A percentile compares a stretch with the other conserved stretches of the same genome.
Evolutionary conservation across 1,140 invertebrate species (phyloP).

Genomic region (Diachasma alloeum): DNA sequence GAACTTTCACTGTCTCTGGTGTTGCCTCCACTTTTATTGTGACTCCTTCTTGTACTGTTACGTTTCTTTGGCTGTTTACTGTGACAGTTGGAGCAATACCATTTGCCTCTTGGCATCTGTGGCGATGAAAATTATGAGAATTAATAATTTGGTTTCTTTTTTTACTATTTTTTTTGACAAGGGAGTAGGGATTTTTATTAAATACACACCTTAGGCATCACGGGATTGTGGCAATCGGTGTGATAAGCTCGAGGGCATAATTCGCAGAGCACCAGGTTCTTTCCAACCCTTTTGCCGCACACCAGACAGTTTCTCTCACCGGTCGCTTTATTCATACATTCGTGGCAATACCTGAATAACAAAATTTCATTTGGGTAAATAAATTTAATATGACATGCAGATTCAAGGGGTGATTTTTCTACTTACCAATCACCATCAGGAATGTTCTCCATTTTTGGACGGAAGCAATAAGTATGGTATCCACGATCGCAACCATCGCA

Average conservation of each 20-base stretch:
- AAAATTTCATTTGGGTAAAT: too few relatives aligned
- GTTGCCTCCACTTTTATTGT: slow-evolving; percentile 55
- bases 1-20: slow-evolving; percentile 67
- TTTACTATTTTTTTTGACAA: background rate
- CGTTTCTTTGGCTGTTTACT: slow-evolving; percentile 81
- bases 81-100: slow-evolving; percentile 85
- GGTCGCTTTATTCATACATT: slow-evolving; percentile 95
- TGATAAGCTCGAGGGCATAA: slow-evolving; percentile 91
- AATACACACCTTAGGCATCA: slow-evolving; percentile 78
- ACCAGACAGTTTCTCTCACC: slow-evolving; percentile 88
- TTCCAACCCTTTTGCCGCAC: slow-evolving; percentile 82
- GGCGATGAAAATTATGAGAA: background rate
- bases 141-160: background rate
- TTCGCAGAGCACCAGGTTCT: slow-evolving; percentile 85
- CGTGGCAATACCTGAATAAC: slow-evolving; percentile 91
- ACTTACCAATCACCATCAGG: slow-evolving; percentile 96
- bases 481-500: slow-evolving; percentile 98
- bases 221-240: slow-evolving; percentile 89
- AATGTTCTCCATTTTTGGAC: slow-evolving; percentile 94
- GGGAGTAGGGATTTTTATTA: background rate
- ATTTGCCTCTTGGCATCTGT: slow-evolving; percentile 83
- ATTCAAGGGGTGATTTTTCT: background rate
- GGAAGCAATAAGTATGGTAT: slow-evolving; percentile 98
- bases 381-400: too few relatives aligned
- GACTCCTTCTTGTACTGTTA: slow-evolving; percentile 67